Percentiles rank a stretch among this genome's conserved stretches.
Conservation (phyloP, 2,797 vertebrate genomes). For the Trachurus trachurus region DNA sequence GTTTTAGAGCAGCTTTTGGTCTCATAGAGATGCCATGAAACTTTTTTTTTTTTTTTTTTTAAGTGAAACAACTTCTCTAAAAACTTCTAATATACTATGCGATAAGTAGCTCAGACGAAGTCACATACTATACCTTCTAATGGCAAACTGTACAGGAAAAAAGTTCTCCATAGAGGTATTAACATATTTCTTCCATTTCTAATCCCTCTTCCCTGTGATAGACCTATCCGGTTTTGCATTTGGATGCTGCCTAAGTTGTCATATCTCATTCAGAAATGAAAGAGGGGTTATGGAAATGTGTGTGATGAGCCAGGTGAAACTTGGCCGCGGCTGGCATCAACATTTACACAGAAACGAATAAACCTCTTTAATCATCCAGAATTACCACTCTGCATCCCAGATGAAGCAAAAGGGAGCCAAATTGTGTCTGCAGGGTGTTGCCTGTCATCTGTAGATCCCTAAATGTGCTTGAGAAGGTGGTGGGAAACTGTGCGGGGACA, state of each 20-base stretch:
- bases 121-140: slow-evolving; percentile 5
- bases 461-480: slow-evolving; percentile 54
- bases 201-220: slow-evolving; percentile 50
- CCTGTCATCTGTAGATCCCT: slow-evolving; percentile 53
- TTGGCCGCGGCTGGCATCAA: slow-evolving; percentile 67
- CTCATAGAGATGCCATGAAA: slow-evolving; percentile 1
- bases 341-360: slow-evolving; percentile 75
- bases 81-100: slow-evolving; percentile 2
- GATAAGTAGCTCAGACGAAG: slow-evolving; percentile 13
- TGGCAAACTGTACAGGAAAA: slow-evolving; percentile 36
- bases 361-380: slow-evolving; percentile 78
- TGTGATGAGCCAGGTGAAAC: slow-evolving; percentile 74
- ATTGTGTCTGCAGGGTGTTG: slow-evolving; percentile 59
- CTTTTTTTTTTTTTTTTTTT: slow-evolving; percentile 9
- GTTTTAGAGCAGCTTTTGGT: slow-evolving; percentile 13
- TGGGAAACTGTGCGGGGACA: slow-evolving; percentile 27
- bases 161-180: slow-evolving; percentile 27
- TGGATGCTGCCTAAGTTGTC: slow-evolving; percentile 57
- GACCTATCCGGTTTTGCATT: slow-evolving; percentile 56
- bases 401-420: slow-evolving; percentile 63
- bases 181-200: slow-evolving; percentile 49
- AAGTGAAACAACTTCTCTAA: slow-evolving; percentile 18
- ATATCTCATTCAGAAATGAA: slow-evolving; percentile 73
- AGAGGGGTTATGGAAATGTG: slow-evolving; percentile 69
- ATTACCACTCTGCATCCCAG: slow-evolving; percentile 70